Conservation (phyloP, 2,797 vertebrate species). For the Esox lucius region DNA sequence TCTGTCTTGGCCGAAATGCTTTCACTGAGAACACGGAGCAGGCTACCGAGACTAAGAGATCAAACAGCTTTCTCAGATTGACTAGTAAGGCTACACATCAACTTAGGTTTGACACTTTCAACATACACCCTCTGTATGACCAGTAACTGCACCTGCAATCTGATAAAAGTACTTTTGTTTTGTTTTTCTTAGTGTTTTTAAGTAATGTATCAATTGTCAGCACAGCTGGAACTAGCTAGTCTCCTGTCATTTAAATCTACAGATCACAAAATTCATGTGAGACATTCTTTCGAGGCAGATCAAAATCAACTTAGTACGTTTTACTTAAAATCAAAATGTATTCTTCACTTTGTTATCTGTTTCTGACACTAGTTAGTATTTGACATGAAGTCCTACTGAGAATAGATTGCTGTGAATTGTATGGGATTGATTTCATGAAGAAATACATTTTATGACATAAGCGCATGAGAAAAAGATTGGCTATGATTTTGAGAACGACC, state of each 20-base stretch:
- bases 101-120: conserved; percentile 18
- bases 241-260: neutral
- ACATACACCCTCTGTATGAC: conserved; percentile 1
- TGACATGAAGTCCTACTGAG: neutral
- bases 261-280: neutral
- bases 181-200: neutral
- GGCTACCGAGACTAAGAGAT: conserved; percentile 52
- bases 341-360: neutral
- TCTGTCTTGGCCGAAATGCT: conserved; percentile 38
- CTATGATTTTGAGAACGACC: neutral
- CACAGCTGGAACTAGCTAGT: neutral
- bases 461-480: neutral
- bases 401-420: neutral
- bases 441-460: neutral
- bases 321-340: neutral
- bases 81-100: conserved; percentile 30
- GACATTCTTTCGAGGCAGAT: neutral
- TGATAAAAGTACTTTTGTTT: neutral
- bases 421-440: neutral
- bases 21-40: conserved; percentile 32
- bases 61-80: conserved; percentile 31
- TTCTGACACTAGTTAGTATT: neutral
- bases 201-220: neutral
- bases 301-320: neutral
- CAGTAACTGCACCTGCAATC: neutral